Evolutionary conservation across 2,797 vertebrate species (phyloP).

Genomic region (Gallinago solitaria): DNA sequence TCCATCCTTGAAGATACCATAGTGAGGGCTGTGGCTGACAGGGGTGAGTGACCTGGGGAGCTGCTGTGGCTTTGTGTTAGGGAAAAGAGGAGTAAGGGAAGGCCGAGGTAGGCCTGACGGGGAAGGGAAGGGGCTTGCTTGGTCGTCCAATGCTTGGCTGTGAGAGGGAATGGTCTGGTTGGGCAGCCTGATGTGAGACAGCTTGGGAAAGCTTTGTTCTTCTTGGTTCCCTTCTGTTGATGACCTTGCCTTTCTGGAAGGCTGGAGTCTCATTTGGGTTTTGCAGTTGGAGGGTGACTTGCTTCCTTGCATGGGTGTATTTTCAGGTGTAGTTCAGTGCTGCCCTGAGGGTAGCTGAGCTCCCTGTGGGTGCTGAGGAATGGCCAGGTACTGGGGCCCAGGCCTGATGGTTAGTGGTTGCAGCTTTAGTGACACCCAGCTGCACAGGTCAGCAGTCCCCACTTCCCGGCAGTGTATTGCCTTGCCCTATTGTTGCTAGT

Average conservation of each 20-base stretch:
- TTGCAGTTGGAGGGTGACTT: neutral
- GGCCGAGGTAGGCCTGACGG: neutral
- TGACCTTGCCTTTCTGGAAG: neutral
- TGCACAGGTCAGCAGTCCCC: no score
- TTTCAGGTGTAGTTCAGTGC: neutral
- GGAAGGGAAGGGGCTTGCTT: neutral
- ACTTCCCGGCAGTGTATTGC: rapidly evolving
- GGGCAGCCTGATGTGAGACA: neutral
- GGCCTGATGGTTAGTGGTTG: neutral
- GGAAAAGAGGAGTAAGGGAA: neutral
- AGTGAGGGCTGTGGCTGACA: rapidly evolving
- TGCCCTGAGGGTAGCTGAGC: neutral
- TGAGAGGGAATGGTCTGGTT: neutral
- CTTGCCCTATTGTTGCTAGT: neutral
- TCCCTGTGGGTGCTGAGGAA: neutral
- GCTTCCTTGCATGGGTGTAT: neutral
- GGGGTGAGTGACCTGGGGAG: neutral
- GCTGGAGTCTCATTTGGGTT: neutral
- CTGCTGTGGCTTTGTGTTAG: neutral
- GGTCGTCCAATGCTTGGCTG: neutral
- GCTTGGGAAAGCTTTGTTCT: neutral
- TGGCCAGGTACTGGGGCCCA: no score
- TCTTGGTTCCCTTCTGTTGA: neutral
- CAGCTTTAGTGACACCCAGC: neutral
- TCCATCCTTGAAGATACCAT: rapidly evolving